A percentile compares a stretch with the other conserved stretches of the same genome.
Conservation (phyloP, 2,888 invertebrate genomes). For the Coenonympha glycerion region DNA sequence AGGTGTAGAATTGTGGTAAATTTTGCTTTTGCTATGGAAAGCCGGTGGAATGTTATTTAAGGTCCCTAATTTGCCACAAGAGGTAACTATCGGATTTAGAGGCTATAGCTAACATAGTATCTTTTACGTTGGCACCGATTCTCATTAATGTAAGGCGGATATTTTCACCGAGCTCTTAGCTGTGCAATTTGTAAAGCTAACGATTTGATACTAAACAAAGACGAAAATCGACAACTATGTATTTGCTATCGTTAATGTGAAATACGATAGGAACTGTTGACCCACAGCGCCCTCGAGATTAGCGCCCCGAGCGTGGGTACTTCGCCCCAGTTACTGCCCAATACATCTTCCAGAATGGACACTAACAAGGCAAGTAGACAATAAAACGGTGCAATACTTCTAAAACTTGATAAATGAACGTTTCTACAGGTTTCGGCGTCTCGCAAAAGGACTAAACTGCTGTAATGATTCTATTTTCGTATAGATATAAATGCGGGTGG, state of each 20-base stretch:
- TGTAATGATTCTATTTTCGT: constrained; percentile 14
- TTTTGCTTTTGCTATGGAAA: too few relatives aligned
- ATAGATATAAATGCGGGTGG: constrained; percentile 3
- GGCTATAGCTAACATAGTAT: too few relatives aligned
- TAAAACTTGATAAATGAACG: constrained; percentile 32
- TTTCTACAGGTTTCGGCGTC: constrained; percentile 21
- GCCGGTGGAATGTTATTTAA: too few relatives aligned
- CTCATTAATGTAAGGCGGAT: too few relatives aligned
- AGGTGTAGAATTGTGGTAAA: too few relatives aligned
- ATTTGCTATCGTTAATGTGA: constrained; percentile 25
- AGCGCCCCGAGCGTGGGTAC: constrained; percentile 32
- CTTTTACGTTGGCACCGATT: too few relatives aligned
- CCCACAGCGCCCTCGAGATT: constrained; percentile 30
- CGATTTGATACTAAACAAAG: constrained; percentile 13
- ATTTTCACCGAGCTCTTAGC: background rate
- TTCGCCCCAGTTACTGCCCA: constrained; percentile 33
- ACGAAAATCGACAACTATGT: constrained; percentile 19
- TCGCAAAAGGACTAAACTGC: constrained; percentile 18
- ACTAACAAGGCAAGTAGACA: constrained; percentile 43
- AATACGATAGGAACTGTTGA: constrained; percentile 29
- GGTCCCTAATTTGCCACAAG: too few relatives aligned
- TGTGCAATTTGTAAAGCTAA: constrained; percentile 10
- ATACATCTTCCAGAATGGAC: constrained; percentile 41
- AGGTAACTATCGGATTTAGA: too few relatives aligned
- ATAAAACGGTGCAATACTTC: constrained; percentile 36